These are phyloP conservation scores for Callocephalon fimbriatum DNA, from an alignment of 2,113 vertebrate species.

Conservation along the genomic window DNA sequence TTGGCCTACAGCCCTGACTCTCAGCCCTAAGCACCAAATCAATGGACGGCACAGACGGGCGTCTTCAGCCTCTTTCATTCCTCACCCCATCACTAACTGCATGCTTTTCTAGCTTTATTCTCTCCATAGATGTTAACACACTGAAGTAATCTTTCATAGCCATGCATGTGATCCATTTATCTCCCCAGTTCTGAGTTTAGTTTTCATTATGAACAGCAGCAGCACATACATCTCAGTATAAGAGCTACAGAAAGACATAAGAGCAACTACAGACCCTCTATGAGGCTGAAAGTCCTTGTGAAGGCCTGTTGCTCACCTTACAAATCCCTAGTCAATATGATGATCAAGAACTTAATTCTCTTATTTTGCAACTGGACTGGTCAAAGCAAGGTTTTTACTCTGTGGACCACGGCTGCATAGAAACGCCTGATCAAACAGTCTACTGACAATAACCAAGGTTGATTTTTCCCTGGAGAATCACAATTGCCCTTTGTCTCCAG, in stretches of 20 bases:
- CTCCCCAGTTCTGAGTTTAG: background rate
- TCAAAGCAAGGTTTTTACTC: background rate
- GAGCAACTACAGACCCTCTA: background rate
- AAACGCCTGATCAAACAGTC: conserved; percentile 33
- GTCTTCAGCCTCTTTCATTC: background rate
- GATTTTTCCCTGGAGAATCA: conserved; percentile 39
- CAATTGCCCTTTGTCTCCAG: conserved; percentile 29
- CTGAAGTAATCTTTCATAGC: background rate
- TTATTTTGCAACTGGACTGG: background rate
- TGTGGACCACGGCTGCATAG: background rate
- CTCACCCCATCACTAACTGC: background rate
- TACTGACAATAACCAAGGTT: conserved; percentile 34
- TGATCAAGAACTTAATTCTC: background rate
- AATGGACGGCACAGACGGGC: background rate
- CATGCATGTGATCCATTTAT: background rate
- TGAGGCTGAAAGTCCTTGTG: background rate
- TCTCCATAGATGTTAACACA: background rate
- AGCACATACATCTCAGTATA: background rate
- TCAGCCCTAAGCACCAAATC: background rate
- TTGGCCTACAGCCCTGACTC: background rate
- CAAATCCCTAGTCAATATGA: background rate
- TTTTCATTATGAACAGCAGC: background rate
- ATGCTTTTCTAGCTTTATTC: background rate
- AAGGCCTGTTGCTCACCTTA: background rate
- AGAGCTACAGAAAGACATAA: background rate